Conservation (phyloP, 2,797 vertebrate species). For the Aplochiton taeniatus region DNA sequence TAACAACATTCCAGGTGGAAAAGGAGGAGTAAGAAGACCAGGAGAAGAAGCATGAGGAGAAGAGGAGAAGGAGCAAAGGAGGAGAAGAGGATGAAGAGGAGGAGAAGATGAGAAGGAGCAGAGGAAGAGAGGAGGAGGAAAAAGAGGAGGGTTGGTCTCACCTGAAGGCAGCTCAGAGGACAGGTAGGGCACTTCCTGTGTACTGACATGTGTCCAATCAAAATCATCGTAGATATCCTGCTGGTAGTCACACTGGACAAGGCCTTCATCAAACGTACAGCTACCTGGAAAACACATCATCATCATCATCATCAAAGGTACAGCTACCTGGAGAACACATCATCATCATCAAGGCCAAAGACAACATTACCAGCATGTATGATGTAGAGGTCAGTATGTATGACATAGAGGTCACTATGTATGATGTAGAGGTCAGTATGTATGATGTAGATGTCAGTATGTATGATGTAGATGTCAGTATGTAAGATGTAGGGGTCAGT, state of each 20-base stretch:
- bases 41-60: too few species aligned
- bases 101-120: too few species aligned
- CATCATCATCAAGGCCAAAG: too few species aligned
- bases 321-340: constrained; percentile 83
- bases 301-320: constrained; percentile 45
- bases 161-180: constrained; percentile 93
- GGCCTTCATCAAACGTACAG: constrained; percentile 92
- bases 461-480: too few species aligned
- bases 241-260: constrained; percentile 92
- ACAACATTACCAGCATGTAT: too few species aligned
- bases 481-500: too few species aligned
- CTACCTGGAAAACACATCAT: constrained; percentile 78
- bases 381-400: too few species aligned
- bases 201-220: constrained; percentile 95
- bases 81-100: neutral
- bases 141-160: constrained; percentile 61
- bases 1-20: neutral
- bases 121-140: neutral
- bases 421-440: too few species aligned
- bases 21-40: too few species aligned
- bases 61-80: too few species aligned
- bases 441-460: too few species aligned
- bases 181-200: constrained; percentile 89
- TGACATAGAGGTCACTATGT: too few species aligned
- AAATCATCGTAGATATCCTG: constrained; percentile 96